These are phyloP conservation scores for Hololepta plana DNA, from an alignment of 2,888 invertebrate genomes.

Conservation along the genomic window DNA sequence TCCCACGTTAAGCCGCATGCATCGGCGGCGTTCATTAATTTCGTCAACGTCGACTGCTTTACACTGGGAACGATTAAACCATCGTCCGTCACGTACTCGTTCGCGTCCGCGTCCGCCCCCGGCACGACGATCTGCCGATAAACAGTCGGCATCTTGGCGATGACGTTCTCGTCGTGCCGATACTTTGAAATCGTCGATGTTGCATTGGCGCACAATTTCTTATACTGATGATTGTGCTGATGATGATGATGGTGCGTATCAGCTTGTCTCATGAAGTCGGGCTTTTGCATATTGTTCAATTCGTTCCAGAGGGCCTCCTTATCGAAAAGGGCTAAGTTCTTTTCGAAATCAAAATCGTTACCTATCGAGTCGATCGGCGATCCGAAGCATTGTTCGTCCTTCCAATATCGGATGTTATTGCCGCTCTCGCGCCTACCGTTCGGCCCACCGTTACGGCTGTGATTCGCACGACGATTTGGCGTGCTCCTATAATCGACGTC, in stretches of 20 bases:
- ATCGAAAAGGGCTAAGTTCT: conserved; percentile 80
- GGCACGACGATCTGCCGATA: conserved; percentile 55
- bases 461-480: too few species aligned
- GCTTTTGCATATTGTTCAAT: conserved; percentile 41
- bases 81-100: conserved; percentile 62
- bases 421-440: conserved; percentile 15
- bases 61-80: conserved; percentile 67
- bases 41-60: conserved; percentile 42
- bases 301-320: conserved; percentile 67
- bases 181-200: background rate
- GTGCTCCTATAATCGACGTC: conserved; percentile 21
- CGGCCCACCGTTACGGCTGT: conserved; percentile 17
- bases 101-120: conserved; percentile 15
- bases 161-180: conserved; percentile 68
- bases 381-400: conserved; percentile 65
- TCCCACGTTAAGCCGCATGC: conserved; percentile 45
- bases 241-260: too few species aligned
- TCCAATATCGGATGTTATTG: conserved; percentile 33
- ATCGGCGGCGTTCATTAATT: conserved; percentile 51
- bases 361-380: conserved; percentile 43
- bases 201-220: too few species aligned
- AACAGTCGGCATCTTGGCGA: conserved; percentile 43
- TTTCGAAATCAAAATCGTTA: conserved; percentile 88
- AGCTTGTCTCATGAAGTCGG: conserved; percentile 37
- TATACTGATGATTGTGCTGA: too few species aligned